Conservation (phyloP, 2,888 invertebrate species). For the Ganaspis brasiliensis region DNA sequence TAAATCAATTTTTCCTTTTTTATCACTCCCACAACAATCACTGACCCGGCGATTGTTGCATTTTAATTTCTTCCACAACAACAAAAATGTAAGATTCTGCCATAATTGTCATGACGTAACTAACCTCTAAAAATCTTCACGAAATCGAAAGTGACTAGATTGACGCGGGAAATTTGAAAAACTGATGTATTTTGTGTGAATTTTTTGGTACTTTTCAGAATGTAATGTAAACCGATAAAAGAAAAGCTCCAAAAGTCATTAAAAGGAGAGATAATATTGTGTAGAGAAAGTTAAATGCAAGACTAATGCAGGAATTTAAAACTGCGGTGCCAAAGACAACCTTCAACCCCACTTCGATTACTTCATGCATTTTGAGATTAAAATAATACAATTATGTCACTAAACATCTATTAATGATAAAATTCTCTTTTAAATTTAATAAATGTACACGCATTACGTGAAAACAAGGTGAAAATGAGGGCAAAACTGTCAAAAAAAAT, state of each 20-base stretch:
- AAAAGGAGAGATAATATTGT: slow-evolving; percentile 41
- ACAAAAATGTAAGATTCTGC: not conserved
- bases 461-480: not conserved
- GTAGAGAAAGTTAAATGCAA: slow-evolving; percentile 46
- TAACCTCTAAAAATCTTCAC: not conserved
- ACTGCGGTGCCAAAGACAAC: slow-evolving; percentile 49
- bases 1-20: not conserved
- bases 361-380: slow-evolving; percentile 46
- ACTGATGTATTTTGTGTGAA: not conserved
- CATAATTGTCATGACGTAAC: slow-evolving; percentile 30
- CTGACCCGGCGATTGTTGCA: slow-evolving; percentile 24
- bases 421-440: not conserved
- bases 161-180: slow-evolving; percentile 35
- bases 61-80: not conserved
- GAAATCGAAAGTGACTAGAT: slow-evolving; percentile 19
- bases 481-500: slow-evolving; percentile 9
- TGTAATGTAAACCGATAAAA: not conserved
- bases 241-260: slow-evolving; percentile 43
- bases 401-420: slow-evolving; percentile 1
- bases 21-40: not conserved
- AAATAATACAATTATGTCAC: not conserved
- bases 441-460: not conserved
- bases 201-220: slow-evolving; percentile 7
- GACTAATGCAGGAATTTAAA: slow-evolving; percentile 47
- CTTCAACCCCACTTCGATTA: slow-evolving; percentile 48